A percentile compares a stretch with the other conserved stretches of the same genome.
These are phyloP conservation scores for Brachyhypopomus occidentalis DNA, from an alignment of 2,113 vertebrate genomes.

Conservation along the genomic window DNA sequence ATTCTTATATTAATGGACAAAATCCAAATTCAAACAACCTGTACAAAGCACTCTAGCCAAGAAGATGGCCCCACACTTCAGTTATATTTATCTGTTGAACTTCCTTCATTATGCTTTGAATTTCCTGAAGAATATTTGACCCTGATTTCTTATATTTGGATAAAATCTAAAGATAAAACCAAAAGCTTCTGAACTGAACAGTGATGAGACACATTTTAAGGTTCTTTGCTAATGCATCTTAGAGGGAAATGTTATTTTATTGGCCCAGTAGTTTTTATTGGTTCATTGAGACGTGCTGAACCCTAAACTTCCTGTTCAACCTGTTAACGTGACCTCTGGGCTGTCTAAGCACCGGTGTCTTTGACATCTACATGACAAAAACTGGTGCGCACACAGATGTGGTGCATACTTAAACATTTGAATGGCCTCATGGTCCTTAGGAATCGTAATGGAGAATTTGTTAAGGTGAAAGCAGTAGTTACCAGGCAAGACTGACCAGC, in stretches of 20 bases:
- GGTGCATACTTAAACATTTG: neutral
- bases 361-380: constrained; percentile 16
- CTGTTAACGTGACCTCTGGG: neutral
- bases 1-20: neutral
- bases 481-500: constrained; percentile 1
- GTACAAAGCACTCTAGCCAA: neutral
- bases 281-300: neutral
- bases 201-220: neutral
- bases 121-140: too few species aligned
- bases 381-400: neutral
- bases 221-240: neutral
- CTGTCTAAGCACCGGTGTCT: neutral
- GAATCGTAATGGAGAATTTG: neutral
- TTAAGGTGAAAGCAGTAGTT: constrained; percentile 3
- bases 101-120: neutral
- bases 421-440: neutral
- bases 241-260: too few species aligned
- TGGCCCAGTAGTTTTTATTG: neutral
- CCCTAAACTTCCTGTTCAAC: neutral
- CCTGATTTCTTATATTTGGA: too few species aligned
- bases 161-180: too few species aligned
- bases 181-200: neutral
- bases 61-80: neutral
- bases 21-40: neutral
- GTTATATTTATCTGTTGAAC: neutral